phyloP scores from a whole-genome alignment of 2,888 invertebrate genomes.

The Zaprionus lineosus region DNA sequence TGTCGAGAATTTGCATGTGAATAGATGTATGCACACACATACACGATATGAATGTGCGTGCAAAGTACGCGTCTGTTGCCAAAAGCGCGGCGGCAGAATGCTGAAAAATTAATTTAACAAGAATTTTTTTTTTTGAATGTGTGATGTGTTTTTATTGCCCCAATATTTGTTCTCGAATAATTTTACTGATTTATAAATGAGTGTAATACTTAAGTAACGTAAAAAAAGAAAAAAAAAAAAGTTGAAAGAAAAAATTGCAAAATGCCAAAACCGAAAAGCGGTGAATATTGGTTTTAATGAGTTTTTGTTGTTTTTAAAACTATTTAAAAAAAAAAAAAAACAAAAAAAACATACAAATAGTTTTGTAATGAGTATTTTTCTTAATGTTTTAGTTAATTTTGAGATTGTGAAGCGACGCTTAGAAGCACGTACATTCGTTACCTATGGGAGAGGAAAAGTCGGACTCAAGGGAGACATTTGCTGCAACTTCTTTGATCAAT shows the following conservation, averaged over 20 bases:
- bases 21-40: background rate
- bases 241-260: no score
- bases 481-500: conserved; percentile 58
- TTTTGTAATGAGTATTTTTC: conserved; percentile 4
- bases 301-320: no score
- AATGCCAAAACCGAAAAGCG: no score
- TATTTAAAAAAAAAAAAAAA: conserved; percentile 3
- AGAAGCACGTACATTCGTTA: conserved; percentile 56
- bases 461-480: conserved; percentile 62
- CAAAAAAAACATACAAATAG: no score
- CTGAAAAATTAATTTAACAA: conserved; percentile 33
- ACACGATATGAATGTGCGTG: background rate
- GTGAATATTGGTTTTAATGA: no score
- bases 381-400: conserved; percentile 45
- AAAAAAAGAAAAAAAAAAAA: no score
- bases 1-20: conserved; percentile 18
- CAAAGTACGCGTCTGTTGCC: conserved; percentile 47
- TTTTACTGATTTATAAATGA: no score
- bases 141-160: background rate
- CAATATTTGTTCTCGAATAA: background rate
- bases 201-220: no score
- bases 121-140: background rate
- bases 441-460: conserved; percentile 72
- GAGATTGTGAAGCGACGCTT: conserved; percentile 31
- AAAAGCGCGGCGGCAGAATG: conserved; percentile 53